A percentile compares a stretch with the other conserved stretches of the same genome.
Evolutionary conservation across 2,888 invertebrate species (phyloP).

Genomic region (Rhingia campestris): DNA sequence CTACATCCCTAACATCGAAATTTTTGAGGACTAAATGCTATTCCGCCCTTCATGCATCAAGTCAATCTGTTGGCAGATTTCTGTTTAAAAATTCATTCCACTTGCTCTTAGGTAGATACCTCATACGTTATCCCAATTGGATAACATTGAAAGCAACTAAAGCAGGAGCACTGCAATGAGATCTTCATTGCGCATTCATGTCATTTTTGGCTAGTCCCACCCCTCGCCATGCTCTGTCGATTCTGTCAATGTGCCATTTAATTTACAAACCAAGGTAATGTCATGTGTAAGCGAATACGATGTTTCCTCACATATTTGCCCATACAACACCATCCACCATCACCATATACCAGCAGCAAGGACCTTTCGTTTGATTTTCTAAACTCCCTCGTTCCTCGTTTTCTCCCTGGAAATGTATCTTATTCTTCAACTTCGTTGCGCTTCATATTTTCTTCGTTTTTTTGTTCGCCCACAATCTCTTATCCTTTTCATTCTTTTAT

Average conservation of each 20-base stretch:
- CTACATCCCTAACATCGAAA: too few species aligned
- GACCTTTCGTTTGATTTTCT: slow-evolving; percentile 14
- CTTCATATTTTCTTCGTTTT: slow-evolving; percentile 57
- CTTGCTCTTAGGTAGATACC: background rate
- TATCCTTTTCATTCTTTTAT: slow-evolving; percentile 50
- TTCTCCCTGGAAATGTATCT: slow-evolving; percentile 54
- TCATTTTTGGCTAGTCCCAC: slow-evolving; percentile 15
- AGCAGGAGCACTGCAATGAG: background rate
- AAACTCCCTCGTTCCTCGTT: slow-evolving; percentile 8
- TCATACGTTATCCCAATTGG: background rate
- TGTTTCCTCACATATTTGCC: background rate
- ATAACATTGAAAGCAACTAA: background rate
- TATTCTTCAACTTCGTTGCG: slow-evolving; percentile 56
- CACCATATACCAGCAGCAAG: slow-evolving; percentile 11
- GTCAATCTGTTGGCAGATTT: background rate
- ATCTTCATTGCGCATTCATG: slow-evolving; percentile 19
- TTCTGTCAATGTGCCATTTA: slow-evolving; percentile 44
- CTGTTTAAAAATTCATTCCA: background rate
- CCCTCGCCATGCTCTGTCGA: background rate
- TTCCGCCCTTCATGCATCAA: background rate
- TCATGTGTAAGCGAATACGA: slow-evolving; percentile 60
- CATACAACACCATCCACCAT: background rate
- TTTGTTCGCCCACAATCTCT: slow-evolving; percentile 18
- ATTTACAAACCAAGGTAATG: slow-evolving; percentile 67
- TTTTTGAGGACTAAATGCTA: too few species aligned